Base-by-base conservation (phyloP, 1,140 invertebrate genomes). In the Brachionus angularis region DNA sequence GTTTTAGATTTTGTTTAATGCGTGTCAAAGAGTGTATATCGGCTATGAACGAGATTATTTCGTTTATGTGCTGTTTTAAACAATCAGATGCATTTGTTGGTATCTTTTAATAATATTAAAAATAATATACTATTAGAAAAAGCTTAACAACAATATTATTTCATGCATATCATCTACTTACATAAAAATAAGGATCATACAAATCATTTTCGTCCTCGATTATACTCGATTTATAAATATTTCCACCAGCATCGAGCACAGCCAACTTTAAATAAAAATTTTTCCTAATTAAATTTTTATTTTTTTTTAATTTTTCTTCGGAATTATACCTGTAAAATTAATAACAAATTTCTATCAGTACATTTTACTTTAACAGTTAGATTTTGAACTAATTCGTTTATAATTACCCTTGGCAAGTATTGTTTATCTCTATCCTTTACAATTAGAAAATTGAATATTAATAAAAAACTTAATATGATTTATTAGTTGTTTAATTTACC, bases 1-100 rank as follows among this genome's bases (percentile, higher is more conserved):
- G 47, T 74, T 72, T 46, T 18, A 52, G 2, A 58, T 64, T 75
- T 81, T 93, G 91, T 86, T 98, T 98, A 27, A 98, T 88, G 85
- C 96, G 97, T 67, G 89, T 92, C 46, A 98, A 85, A 0, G 94
- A 92, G 77, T 98, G 93, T 75, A 97, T 90, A 80, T 99, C 96
- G 10, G 90, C 88, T 72, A 98, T 85, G 78, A 98, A 96, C 58
- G 98, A 95, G 14, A 98, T 84, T 62, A 93, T 88, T 80, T 98
- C 96, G n/a, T 86, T 86, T 5, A 98, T 84, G 78, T 96, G 90
- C 72, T 89, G 89, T 55, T 90, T 84, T 86, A 98, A 88, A 77
- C 91, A 93, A 80, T 98, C 96, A 0, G 90, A 88, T 2, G 91
- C 89, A 76, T 89, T 91, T 0, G 91, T 94, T 73, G 88, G 81